Evolutionary conservation across 2,113 vertebrate species (phyloP).

Genomic region (Muscicapa adusta): DNA sequence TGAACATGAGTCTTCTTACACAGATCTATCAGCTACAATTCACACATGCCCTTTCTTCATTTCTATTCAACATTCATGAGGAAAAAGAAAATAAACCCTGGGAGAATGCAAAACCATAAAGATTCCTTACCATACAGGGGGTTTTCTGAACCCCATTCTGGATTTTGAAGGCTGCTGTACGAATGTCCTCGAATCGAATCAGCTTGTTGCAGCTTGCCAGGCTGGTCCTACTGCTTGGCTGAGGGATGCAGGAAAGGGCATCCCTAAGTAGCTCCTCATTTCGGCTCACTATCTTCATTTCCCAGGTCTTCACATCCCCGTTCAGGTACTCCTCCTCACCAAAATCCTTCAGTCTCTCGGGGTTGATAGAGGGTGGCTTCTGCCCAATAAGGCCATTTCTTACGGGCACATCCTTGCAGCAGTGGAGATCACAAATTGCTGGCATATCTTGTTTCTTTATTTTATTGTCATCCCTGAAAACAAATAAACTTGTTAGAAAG

Average conservation of each 20-base stretch:
- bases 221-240: constrained; percentile 44
- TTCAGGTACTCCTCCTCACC: constrained; percentile 86
- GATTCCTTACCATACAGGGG: constrained; percentile 80
- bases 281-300: constrained; percentile 68
- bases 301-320: constrained; percentile 75
- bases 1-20: neutral
- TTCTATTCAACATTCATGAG: neutral
- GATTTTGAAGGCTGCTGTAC: constrained; percentile 86
- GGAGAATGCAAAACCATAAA: neutral
- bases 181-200: constrained; percentile 87
- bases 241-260: constrained; percentile 65
- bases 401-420: constrained; percentile 35
- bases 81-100: neutral
- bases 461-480: constrained; percentile 71
- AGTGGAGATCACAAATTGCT: constrained; percentile 19
- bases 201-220: constrained; percentile 57
- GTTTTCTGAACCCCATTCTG: constrained; percentile 84
- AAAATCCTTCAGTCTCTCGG: constrained; percentile 87
- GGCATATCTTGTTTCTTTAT: constrained; percentile 46
- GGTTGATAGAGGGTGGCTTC: constrained; percentile 76
- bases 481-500: neutral
- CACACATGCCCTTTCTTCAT: neutral
- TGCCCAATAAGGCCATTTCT: constrained; percentile 67
- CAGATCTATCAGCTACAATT: neutral
- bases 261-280: constrained; percentile 71